Base-by-base conservation (phyloP, 2,113 vertebrate species). In the Oncorhynchus tshawytscha region DNA sequence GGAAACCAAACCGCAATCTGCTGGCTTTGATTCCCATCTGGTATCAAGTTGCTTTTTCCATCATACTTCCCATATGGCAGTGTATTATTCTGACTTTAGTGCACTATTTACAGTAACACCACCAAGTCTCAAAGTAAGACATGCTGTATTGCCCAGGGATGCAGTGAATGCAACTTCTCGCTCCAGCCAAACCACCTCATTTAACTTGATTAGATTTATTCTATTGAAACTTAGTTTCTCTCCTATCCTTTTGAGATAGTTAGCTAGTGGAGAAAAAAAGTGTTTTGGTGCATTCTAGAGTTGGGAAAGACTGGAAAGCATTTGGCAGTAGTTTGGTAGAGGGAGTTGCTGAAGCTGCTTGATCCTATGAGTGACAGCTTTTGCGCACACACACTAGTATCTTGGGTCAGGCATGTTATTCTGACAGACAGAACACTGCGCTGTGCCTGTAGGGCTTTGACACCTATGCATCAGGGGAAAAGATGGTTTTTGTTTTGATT, bases 61-160 rank as follows among this genome's bases (percentile, higher is more conserved):
- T 82, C 67, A 74, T 13, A 79, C 83, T 82, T 86, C 85, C 81
- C 84, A 79, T 54, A 75, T 86, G 11, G 68, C 75, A 67, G 75
- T 72, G 74, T 82, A 77, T 76, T 67, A 71, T 78, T 72, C 71
- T 70, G 74, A 18, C 39, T 75, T 27, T 70, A 65, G 51, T 15
- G 70, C 75, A 39, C 24, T 34, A 16, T 49, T 51, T 6, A 54
- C 67, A 22, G n/a, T n/a, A 68, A 68, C 6, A 68, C 18, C 2
- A 9, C 31, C 31, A 2, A 31, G 29, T 27, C 22, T 72, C 51
- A 60, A 76, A 84, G 76, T 72, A 71, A 76, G 9, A 57, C 13
- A 3, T n/a, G 9, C 20, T 70, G 13, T 69, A 20, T 11, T 7
- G 68, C 39, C 39, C 39, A 34, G 2, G n/a, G 20, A 27, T 39